Evolutionary conservation across 2,797 vertebrate species (phyloP), one percentile per base, ranked within the genome.

Genomic region (Rhinogobio ventralis): DNA sequence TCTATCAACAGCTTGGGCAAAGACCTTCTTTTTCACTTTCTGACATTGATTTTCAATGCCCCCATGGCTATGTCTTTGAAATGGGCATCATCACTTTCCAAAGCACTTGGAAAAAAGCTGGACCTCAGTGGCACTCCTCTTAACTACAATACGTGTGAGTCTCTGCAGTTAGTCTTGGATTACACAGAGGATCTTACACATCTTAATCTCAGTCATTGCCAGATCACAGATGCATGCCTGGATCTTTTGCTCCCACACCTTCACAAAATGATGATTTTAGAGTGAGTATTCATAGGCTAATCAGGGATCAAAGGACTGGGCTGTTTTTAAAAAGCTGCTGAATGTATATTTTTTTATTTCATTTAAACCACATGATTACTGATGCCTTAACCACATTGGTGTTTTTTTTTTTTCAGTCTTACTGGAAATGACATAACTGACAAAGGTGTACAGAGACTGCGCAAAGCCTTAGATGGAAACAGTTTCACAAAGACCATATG

Each of bases 141-240:
- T 75, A 67, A 84, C 79, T 66, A 51, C 10, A 25, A 23, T 51
- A 68, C 78, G 76, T 90, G 88, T 67, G 67, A 74, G 10, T 62
- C 84, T 42, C 83, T 90, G 76, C 86, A 77, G 36, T 33, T 87
- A 74, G 36, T 89, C 25, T 60, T 90, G 77, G 72, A 89, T n/a
- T 25, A 81, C 7, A 84, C 78, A 36, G 77, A 89, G 23, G 85
- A 72, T 14, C 62, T 88, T 36, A 76, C 72, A 13, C 73, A 84
- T 42, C 87, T 90, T 64, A 87, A 90, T 79, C 87, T 90, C 28
- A 89, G 86, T 57, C 68, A 88, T 83, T 90, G 90, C 42, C 71
- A 87, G 6, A 81, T 90, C 53, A 89, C 87, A 25, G 87, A 89
- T 77, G 49, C 57, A 1, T 85, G 78, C 73, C 28, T 90, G 39